Conservation (phyloP, 2,888 invertebrate species). For the Tenthredo distinguenda region DNA sequence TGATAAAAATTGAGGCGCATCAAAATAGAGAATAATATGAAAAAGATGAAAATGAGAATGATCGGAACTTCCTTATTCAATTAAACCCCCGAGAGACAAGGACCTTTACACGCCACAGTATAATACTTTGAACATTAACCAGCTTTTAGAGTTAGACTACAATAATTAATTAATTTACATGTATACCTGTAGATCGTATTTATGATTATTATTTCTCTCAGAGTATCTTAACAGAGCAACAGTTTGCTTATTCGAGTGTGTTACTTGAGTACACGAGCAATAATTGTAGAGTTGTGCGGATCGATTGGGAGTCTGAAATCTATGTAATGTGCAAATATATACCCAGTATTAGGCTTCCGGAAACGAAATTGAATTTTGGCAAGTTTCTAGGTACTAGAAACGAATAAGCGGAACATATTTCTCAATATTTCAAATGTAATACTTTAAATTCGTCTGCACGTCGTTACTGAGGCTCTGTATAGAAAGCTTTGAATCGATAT, state of each 20-base stretch:
- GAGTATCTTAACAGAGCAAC: slow-evolving; percentile 28
- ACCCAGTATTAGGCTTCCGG: neutral
- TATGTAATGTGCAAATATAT: neutral
- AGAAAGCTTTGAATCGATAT: slow-evolving; percentile 9
- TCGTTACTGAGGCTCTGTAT: neutral
- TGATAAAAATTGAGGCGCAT: neutral
- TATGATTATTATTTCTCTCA: slow-evolving; percentile 19
- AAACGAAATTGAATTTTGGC: neutral
- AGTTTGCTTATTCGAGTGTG: neutral
- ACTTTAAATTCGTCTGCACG: neutral
- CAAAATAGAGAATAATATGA: neutral
- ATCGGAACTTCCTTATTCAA: neutral
- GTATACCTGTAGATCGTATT: slow-evolving; percentile 38
- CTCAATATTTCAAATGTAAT: neutral
- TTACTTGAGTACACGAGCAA: neutral
- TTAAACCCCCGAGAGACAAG: slow-evolving; percentile 6
- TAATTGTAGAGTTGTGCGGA: slow-evolving; percentile 12
- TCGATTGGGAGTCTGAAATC: neutral
- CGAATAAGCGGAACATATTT: neutral
- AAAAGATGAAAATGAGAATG: neutral
- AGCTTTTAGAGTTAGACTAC: slow-evolving; percentile 43
- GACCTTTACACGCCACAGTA: neutral
- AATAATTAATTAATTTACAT: slow-evolving; percentile 46
- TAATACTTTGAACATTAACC: slow-evolving; percentile 51
- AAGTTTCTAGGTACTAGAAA: neutral